Evolutionary conservation across 2,113 vertebrate genomes (phyloP).

Genomic region (Petrocephalus zakoni): DNA sequence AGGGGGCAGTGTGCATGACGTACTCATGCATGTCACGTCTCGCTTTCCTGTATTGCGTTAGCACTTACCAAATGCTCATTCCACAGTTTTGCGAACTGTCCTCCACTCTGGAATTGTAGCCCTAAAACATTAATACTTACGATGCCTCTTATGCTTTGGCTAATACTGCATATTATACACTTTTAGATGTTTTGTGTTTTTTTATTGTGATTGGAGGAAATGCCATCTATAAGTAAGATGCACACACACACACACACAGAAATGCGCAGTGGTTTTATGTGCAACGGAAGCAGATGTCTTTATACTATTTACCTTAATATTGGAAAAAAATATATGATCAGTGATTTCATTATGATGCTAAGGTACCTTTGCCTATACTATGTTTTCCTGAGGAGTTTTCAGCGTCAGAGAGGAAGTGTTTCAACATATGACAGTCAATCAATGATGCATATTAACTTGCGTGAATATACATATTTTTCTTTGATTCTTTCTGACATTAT

Average conservation of each 20-base stretch:
- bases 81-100: neutral
- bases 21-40: neutral
- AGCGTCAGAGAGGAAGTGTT: neutral
- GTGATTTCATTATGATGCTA: neutral
- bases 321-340: neutral
- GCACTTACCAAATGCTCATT: neutral
- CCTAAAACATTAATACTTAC: neutral
- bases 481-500: neutral
- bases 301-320: neutral
- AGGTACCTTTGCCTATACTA: neutral
- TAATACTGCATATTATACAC: neutral
- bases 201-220: neutral
- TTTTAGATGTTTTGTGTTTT: neutral
- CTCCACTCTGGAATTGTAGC: neutral
- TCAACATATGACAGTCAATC: neutral
- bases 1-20: conserved; percentile 12
- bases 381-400: neutral
- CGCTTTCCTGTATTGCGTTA: neutral
- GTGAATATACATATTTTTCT: neutral
- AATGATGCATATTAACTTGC: neutral
- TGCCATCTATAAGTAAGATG: neutral
- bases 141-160: neutral
- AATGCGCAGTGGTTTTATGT: neutral
- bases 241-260: neutral
- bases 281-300: neutral